Evolutionary conservation across 2,113 vertebrate genomes (phyloP), one percentile per base, ranked within the genome.

Genomic region (Crotophaga sulcirostris): DNA sequence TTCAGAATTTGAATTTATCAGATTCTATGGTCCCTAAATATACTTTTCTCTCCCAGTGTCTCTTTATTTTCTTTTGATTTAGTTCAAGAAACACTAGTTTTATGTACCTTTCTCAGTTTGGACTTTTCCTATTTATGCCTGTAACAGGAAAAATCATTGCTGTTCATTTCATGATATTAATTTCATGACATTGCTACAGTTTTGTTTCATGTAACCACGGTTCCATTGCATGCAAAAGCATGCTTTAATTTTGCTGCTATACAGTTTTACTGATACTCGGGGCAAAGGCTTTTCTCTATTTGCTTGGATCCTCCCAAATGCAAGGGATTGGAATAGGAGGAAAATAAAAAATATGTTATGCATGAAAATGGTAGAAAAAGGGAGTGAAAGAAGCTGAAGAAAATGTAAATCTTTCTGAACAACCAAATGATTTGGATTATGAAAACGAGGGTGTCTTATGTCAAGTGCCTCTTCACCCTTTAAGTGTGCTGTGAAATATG

Each of bases 401-500:
- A 88, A 93, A 87, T 51, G 8, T 93, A 94, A 90, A 90, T 85
- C 92, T 94, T 81, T 40, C 79, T 82, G 52, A 92, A 72, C 58
- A 84, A 83, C 68, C 42, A 79, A 95, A 96, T 81, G 8, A 93
- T 92, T 75, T 92, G 84, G 66, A 87, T 93, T 96, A 94, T 89
- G 88, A 92, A 94, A 96, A 92, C 3, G 0, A 92, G 79, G 92
- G 58, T 89, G 92, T 92, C 85, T 92, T 92, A 92, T 96, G 96
- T 97, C 94, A 97, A 96, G 96, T 95, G 84, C 96, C 96, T 97
- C 96, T 97, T 97, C 96, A 97, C 93, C 94, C 73, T 93, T n/a
- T 95, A 96, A 96, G 93, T 95, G 90, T 92, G 81, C 88, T 96
- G 40, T 93, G 96, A 96, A 97, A 96, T 82, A 90, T 21, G 93